Conservation (phyloP, 1,140 invertebrate genomes). For the Hormaphis cornu region DNA sequence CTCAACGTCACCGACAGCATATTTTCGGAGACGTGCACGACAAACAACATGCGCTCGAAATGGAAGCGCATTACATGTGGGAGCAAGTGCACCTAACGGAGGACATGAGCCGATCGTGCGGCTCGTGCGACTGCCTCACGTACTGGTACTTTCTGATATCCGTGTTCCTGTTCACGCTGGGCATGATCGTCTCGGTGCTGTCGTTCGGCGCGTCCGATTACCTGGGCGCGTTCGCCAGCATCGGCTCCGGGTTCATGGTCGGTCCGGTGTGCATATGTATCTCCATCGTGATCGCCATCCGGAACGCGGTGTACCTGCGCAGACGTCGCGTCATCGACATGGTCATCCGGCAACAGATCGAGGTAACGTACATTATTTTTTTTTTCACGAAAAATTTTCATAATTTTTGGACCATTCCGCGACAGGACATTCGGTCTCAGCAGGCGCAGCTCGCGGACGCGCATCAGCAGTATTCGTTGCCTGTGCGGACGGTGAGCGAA, state of each 20-base stretch:
- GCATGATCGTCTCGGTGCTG: conserved; percentile 54
- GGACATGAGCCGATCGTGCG: conserved; percentile 13
- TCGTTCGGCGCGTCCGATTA: conserved; percentile 49
- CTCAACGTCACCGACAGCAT: no score
- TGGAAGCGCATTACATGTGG: conserved; percentile 24
- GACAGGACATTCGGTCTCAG: background rate
- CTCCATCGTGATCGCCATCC: conserved; percentile 57
- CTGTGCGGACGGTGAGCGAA: conserved; percentile 42
- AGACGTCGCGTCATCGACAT: conserved; percentile 57
- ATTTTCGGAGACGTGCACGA: no score
- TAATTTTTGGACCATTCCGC: no score
- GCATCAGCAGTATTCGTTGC: conserved; percentile 31
- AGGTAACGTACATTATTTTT: conserved; percentile 41
- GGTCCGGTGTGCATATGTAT: conserved; percentile 59
- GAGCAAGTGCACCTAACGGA: conserved; percentile 7
- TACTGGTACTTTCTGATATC: conserved; percentile 57
- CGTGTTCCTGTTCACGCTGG: conserved; percentile 53
- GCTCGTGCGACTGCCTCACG: conserved; percentile 52
- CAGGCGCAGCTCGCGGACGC: background rate
- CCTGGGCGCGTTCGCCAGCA: conserved; percentile 49
- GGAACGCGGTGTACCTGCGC: conserved; percentile 55
- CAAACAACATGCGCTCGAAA: conserved; percentile 17
- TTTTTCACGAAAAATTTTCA: no score
- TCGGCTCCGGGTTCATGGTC: conserved; percentile 59
- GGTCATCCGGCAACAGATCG: conserved; percentile 52